Evolutionary conservation across 2,797 vertebrate genomes (phyloP).

Genomic region (Lepilemur ruficaudatus): DNA sequence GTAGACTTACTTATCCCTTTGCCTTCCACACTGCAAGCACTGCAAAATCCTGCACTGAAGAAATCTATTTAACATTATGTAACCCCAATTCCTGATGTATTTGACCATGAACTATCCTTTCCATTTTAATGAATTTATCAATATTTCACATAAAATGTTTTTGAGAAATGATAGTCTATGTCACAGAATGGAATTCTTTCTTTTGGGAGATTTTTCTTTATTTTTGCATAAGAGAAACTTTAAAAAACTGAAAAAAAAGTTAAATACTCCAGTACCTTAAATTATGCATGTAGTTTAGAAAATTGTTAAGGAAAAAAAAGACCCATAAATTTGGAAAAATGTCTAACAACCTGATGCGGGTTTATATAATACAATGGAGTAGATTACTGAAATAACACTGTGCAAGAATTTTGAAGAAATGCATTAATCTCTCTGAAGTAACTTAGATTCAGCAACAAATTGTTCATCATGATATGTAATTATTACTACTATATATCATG

Average conservation of each 20-base stretch:
- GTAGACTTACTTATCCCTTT: background rate
- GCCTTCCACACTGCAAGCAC: background rate
- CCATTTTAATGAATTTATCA: background rate
- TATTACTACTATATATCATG: background rate
- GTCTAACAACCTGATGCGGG: accelerated
- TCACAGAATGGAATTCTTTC: background rate
- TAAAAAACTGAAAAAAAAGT: background rate
- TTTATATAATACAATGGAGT: background rate
- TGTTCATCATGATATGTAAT: background rate
- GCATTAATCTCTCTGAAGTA: background rate
- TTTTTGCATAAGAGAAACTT: background rate
- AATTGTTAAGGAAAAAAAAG: background rate
- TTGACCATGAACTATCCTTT: background rate
- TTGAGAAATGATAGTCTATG: background rate
- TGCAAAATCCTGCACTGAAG: background rate
- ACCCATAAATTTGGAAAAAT: background rate
- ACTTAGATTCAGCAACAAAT: background rate
- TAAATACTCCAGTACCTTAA: background rate
- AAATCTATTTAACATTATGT: background rate
- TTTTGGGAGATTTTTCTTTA: background rate
- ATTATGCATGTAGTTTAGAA: background rate
- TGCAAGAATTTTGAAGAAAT: background rate
- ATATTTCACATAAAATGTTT: background rate
- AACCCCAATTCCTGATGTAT: background rate
- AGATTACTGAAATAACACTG: background rate